Evolutionary conservation across 1,140 invertebrate species (phyloP), one percentile per base, ranked within the genome.

Genomic region (Lethrus apterus): DNA sequence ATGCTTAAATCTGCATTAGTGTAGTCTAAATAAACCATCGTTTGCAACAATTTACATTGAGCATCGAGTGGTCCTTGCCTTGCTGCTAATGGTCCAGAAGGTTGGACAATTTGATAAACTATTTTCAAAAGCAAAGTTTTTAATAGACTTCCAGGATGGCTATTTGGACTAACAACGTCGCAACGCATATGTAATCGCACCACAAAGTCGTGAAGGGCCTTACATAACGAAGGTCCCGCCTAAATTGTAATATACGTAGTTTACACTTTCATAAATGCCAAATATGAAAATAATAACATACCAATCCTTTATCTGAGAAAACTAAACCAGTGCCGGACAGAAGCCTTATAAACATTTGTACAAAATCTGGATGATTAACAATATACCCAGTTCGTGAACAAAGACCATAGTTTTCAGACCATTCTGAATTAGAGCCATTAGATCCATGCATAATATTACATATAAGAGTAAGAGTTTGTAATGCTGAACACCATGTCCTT

Each of bases 31-130:
- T 77, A 73, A 0, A 83, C 59, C 19, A 87, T 62, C 17, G 79
- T 76, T 10, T 80, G 79, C 26, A 89, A 69, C 31, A 90, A 69
- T 55, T 80, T 79, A 58, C 78, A 83, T 60, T 90, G 86, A 1
- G 83, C 86, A 72, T 91, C 88, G 4, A 89, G 66, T 10, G 87
- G 86, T n/a, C 87, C 87, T 50, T 79, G 75, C 45, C 78, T 74
- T 18, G 74, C 71, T 17, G 78, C 74, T 13, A 89, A 76, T 4
- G 85, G 78, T 15, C 86, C 86, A 8, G 77, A 72, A 4, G 80
- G 77, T 56, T 79, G 75, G 1, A 82, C 71, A n/a, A 90, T 63
- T 54, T 81, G 77, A 48, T 84, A 76, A 2, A 88, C 74, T 7
- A 89, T 70, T 61, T 78, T 80, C 4, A 89, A 60, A 15, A 89